Evolutionary conservation across 30 jellyfish, hydroid and myxozoan genomes (phyloP), one percentile per base, ranked within the genome.

Genomic region (Mastigias papua): DNA sequence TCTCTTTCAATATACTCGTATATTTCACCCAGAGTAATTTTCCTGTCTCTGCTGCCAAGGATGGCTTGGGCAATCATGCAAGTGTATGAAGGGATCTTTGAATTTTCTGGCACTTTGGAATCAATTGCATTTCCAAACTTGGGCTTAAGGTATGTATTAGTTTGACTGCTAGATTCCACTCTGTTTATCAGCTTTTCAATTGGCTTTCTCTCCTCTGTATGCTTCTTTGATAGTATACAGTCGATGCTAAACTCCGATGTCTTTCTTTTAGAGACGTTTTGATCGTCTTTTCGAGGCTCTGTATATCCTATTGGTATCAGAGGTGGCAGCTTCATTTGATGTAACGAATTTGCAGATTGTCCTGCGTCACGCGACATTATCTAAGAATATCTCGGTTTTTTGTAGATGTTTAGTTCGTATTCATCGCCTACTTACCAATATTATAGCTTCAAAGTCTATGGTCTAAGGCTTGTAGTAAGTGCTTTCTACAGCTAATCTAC

Each of bases 51-150:
- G 57, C 86, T 89, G 65, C 89, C 54, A 26, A 89, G 37, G 5
- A 89, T 80, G 10, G 97, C 97, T 48, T 79, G 97, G 0, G 86
- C 97, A 3, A 89, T 89, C 97, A 89, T 89, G 16, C 92, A 81
- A 22, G 97, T 89, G 69, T 89, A 89, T 13, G 91, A 75, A 22
- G 97, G 97, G 22, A 78, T 46, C n/a, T 71, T 71, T 1, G 72
- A 42, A 26, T 80, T 82, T 20, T 73, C 82, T 27, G 78, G 27
- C 23, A 54, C 61, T 30, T 26, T 29, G 4, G 88, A 58, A 2
- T 69, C 13, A 7, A 16, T 32, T 46, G 75, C 28, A 25, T 5
- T 51, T 1, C 23, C 27, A 23, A 32, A 20, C 15, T 22, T 78
- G 5, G 27, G 19, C 19, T 19, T 22, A 1, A 15, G 34, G 0